Base-by-base conservation (phyloP, 2,888 invertebrate genomes). In the Drosophila lutescens region DNA sequence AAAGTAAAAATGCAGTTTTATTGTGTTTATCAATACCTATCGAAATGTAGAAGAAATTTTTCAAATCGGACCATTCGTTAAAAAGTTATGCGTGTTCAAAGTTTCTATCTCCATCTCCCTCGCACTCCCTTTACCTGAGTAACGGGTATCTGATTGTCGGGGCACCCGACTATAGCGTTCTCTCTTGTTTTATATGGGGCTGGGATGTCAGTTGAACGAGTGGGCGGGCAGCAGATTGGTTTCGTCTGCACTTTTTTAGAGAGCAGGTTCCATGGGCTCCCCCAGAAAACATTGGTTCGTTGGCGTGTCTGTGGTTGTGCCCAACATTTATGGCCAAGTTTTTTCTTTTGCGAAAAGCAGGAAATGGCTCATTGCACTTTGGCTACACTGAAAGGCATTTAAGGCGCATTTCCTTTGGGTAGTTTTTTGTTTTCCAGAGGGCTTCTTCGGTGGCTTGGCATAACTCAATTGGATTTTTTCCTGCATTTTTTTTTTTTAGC, bases 361-460 rank as follows among this genome's bases (percentile, higher is more conserved):
- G 78, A 84, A 85, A 85, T 86, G 87, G 79, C 89, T 86, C 89
- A 88, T 82, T 89, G 89, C 89, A 88, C 90, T 89, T 90, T 89
- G 77, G 82, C 79, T 81, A 86, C 84, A 86, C 69, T 76, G 79
- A 88, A 85, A 66, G 85, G 80, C 88, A 77, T 89, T 89, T 90
- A 89, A 88, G 73, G 82, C 73, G 87, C 89, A 82, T 84, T 89
- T 89, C 87, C 89, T 74, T 74, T 44, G 23, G 36, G 17, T 34
- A 73, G 63, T 60, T 75, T 75, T 76, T 66, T 30, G 30, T 76
- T 66, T 68, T 79, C 58, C 65, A 0, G 71, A 9, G 15, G 44
- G 70, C 54, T 55, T 51, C 65, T 66, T 65, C 55, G 82, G 72
- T 66, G 61, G 54, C 50, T 67, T 36, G 54, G 51, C 75, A 62